Conservation (phyloP, 2,113 vertebrate species). For the Greenwoodochromis staneri region DNA sequence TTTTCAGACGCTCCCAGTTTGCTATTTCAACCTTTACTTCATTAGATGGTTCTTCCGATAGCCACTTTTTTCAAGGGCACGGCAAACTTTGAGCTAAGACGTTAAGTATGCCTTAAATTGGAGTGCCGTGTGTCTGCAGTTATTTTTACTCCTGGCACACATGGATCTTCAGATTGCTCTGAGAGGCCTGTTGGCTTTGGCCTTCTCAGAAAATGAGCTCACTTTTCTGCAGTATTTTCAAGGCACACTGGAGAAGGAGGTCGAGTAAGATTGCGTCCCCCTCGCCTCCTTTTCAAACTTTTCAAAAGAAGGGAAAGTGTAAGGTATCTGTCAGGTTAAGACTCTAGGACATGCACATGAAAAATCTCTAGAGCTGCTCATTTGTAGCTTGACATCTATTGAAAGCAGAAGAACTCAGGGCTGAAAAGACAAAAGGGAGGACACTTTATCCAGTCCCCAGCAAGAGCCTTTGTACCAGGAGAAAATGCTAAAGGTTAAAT, state of each 20-base stretch:
- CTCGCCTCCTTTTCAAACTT: neutral
- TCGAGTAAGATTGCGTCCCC: neutral
- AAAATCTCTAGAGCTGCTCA: slow-evolving; percentile 47
- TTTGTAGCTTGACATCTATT: slow-evolving; percentile 60
- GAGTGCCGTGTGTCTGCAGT: slow-evolving; percentile 30
- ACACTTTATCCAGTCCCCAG: slow-evolving; percentile 59
- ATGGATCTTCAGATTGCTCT: slow-evolving; percentile 14
- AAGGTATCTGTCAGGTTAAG: slow-evolving; percentile 42
- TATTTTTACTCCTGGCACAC: slow-evolving; percentile 45
- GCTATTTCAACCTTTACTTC: slow-evolving; percentile 7
- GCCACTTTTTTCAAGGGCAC: neutral
- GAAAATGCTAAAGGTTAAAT: slow-evolving; percentile 64
- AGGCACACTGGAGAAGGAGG: neutral
- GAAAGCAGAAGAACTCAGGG: slow-evolving; percentile 46
- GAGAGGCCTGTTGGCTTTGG: slow-evolving; percentile 30
- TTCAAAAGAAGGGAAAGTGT: slow-evolving; percentile 39
- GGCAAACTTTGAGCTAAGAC: slow-evolving; percentile 15
- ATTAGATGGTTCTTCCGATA: slow-evolving; percentile 5
- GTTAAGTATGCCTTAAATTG: neutral
- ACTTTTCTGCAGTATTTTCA: neutral
- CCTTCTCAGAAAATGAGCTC: slow-evolving; percentile 31
- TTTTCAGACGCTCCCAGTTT: slow-evolving; percentile 8
- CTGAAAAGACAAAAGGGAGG: slow-evolving; percentile 58
- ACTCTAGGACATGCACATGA: slow-evolving; percentile 57
- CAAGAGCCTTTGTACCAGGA: slow-evolving; percentile 43